phyloP scores from a whole-genome alignment of 2,113 vertebrate genomes.

The Ancistrus triradiatus region DNA sequence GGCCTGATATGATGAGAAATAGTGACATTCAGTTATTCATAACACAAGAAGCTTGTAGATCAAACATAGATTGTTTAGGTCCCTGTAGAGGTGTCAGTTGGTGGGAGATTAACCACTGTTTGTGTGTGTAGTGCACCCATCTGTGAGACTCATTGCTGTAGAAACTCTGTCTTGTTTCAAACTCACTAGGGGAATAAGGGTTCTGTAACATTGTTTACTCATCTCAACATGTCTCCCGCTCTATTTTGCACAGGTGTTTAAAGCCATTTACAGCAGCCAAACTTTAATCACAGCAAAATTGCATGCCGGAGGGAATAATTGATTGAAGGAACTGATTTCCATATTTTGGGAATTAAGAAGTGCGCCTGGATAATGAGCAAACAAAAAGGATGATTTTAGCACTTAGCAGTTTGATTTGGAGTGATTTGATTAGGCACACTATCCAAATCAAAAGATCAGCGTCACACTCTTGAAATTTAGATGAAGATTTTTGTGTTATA shows the following conservation, averaged over 20 bases:
- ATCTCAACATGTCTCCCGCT: constrained; percentile 8
- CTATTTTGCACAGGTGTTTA: constrained; percentile 14
- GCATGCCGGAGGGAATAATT: constrained; percentile 16
- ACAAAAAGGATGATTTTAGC: constrained; percentile 27
- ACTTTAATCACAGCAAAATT: constrained; percentile 25
- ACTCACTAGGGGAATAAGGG: too few relatives aligned
- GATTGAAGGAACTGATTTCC: constrained; percentile 16
- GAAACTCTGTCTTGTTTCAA: too few relatives aligned
- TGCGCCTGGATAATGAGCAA: constrained; percentile 22
- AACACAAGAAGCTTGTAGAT: too few relatives aligned
- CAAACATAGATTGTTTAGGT: too few relatives aligned
- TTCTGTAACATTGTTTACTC: constrained; percentile 16
- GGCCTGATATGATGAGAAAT: too few relatives aligned
- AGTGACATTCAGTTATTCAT: too few relatives aligned
- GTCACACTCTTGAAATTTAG: background rate
- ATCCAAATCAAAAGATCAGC: constrained; percentile 14
- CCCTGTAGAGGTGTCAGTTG: too few relatives aligned
- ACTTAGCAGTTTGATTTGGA: constrained; percentile 11
- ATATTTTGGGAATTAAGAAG: constrained; percentile 14
- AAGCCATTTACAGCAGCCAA: constrained; percentile 21
- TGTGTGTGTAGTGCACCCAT: too few relatives aligned
- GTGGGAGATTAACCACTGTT: too few relatives aligned
- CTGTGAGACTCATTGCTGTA: too few relatives aligned
- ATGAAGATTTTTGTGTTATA: constrained; percentile 8
- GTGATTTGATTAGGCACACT: constrained; percentile 12